Percentiles rank a stretch among this genome's conserved stretches.
These are phyloP conservation scores for Murina feae DNA, from an alignment of 2,113 vertebrate genomes.

Conservation along the genomic window DNA sequence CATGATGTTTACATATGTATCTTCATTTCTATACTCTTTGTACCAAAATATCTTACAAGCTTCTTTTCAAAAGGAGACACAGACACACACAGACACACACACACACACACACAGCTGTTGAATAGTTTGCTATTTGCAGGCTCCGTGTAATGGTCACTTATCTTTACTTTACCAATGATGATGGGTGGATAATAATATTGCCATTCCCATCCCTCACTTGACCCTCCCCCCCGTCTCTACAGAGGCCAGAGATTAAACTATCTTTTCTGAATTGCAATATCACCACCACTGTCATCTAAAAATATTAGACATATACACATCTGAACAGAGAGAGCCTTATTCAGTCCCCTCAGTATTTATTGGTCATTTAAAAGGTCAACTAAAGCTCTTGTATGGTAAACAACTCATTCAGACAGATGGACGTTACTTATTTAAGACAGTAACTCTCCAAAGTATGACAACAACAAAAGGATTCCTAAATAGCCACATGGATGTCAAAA, in stretches of 20 bases:
- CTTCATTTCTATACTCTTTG: conserved; percentile 21
- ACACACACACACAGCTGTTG: not conserved
- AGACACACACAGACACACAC: not conserved
- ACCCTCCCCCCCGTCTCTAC: not conserved
- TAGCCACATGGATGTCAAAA: not conserved
- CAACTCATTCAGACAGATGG: not conserved
- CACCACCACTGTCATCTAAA: not conserved
- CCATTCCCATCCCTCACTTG: too few relatives aligned
- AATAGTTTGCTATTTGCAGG: conserved; percentile 37
- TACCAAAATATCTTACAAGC: conserved; percentile 37
- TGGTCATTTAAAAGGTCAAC: not conserved
- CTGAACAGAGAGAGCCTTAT: not conserved
- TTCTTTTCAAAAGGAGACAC: not conserved
- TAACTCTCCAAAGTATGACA: not conserved
- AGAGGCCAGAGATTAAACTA: not conserved
- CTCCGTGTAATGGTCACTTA: not conserved
- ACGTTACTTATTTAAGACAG: not conserved
- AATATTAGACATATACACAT: not conserved
- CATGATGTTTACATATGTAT: conserved; percentile 29
- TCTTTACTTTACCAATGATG: not conserved
- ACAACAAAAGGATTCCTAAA: not conserved
- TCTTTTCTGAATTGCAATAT: not conserved
- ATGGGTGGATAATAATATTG: not conserved
- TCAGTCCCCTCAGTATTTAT: not conserved
- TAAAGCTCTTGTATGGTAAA: not conserved